Evolutionary conservation across 2,797 vertebrate species (phyloP).

Genomic region (Lutjanus campechanus): DNA sequence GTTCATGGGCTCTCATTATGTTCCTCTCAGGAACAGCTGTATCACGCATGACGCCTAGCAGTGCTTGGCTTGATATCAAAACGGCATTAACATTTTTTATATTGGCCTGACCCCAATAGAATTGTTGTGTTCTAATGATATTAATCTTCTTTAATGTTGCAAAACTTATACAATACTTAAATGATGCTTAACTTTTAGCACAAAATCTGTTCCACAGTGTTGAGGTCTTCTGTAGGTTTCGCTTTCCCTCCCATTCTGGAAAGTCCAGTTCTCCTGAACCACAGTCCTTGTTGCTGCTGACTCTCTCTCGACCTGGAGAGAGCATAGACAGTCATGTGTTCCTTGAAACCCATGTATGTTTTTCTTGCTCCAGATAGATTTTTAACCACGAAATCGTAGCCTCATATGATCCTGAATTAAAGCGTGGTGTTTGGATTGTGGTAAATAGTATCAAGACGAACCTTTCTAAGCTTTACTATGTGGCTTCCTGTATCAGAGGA

Average conservation of each 20-base stretch:
- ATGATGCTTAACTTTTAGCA: neutral
- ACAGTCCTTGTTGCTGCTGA: neutral
- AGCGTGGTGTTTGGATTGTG: conserved; percentile 41
- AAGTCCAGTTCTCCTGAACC: neutral
- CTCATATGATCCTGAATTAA: conserved; percentile 1
- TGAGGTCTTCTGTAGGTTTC: neutral
- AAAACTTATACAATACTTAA: neutral
- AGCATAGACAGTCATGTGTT: too few relatives aligned
- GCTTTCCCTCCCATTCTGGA: neutral
- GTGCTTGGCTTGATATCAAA: too few relatives aligned
- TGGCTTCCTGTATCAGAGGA: conserved; percentile 65
- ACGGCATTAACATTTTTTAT: too few relatives aligned
- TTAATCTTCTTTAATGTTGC: neutral
- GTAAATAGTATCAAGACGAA: conserved; percentile 37
- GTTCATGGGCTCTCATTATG: too few relatives aligned
- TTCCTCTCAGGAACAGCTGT: too few relatives aligned
- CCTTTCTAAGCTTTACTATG: conserved; percentile 51
- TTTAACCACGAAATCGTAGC: neutral
- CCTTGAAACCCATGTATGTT: neutral
- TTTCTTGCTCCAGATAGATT: neutral
- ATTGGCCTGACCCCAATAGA: neutral
- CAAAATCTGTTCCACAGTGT: neutral
- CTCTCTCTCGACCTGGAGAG: neutral
- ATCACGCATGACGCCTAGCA: too few relatives aligned
- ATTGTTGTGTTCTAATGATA: neutral